Conservation (phyloP, 2,797 vertebrate genomes). For the Vireo griseus region DNA sequence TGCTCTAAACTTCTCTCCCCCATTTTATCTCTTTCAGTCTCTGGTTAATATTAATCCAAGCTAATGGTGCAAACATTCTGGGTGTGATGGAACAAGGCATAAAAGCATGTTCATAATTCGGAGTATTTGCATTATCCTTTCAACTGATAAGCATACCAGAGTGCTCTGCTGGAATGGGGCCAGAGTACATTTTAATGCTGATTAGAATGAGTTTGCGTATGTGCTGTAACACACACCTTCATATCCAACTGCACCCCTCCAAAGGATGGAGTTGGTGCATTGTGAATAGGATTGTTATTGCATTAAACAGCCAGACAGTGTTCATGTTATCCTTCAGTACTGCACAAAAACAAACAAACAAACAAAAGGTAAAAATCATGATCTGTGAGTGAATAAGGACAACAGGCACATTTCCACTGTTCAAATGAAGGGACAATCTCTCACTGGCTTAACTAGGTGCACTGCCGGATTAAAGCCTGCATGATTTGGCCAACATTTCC, state of each 20-base stretch:
- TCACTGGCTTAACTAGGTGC: conserved; percentile 15
- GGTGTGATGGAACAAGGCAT: conserved; percentile 12
- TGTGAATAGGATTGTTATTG: not conserved
- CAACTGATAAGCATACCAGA: conserved; percentile 34
- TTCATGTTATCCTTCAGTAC: not conserved
- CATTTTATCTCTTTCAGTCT: not conserved
- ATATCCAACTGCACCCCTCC: not conserved
- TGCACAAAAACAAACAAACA: not conserved
- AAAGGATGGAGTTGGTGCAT: not conserved
- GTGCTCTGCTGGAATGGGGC: conserved; percentile 4
- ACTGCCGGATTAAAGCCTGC: conserved; percentile 13
- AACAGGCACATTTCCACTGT: not conserved
- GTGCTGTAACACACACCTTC: not conserved
- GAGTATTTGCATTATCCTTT: conserved; percentile 9
- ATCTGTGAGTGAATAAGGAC: not conserved
- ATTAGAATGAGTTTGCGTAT: not conserved
- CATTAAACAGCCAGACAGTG: not conserved
- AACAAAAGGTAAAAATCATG: not conserved
- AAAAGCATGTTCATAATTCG: conserved; percentile 6
- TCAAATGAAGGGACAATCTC: not conserved
- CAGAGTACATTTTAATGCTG: not conserved
- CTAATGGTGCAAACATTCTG: conserved; percentile 30
- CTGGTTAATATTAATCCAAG: not conserved
- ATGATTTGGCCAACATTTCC: conserved; percentile 43
- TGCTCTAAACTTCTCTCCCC: not conserved